Base-by-base conservation (phyloP, 2,113 vertebrate species). In the Cyprinus carpio region DNA sequence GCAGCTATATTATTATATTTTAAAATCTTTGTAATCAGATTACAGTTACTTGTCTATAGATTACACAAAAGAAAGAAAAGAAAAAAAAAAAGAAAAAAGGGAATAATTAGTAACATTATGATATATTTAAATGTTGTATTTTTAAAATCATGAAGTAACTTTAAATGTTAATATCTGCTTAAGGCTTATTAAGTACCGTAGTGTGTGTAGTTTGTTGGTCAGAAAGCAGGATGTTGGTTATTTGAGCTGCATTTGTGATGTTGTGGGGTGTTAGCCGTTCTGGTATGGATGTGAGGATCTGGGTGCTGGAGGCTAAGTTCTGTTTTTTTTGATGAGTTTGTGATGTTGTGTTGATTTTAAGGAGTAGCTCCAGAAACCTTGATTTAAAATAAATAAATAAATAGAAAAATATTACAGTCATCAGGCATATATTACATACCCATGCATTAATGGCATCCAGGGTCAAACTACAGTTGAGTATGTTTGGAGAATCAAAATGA, bases 251-350 rank as follows among this genome's bases (percentile, higher is more conserved):
- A 15, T n/a, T 69, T 65, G 83, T 84, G 27, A 91, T 88, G 56
- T 89, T 81, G 2, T 87, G 16, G 43, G 84, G 4, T 9, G 82
- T 87, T 2, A 91, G 82, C 4, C 1, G n/a, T 3, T 87, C 58
- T 2, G 87, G 86, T 46, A 51, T 85, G 13, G 89, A 90, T 6
- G 90, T 91, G 58, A 91, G 77, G 46, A 91, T 91, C 23, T 91
- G 90, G 56, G 86, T 77, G 25, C 62, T 89, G 78, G 31, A 75
- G 0, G 88, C 86, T 15, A 89, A 51, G 1, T 3, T 0, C 4
- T 13, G 5, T 15, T 83, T 40, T 1, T n/a, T n/a, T n/a, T n/a
- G n/a, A n/a, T n/a, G n/a, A n/a, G n/a, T n/a, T n/a, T n/a, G n/a
- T n/a, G n/a, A n/a, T n/a, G n/a, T n/a, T n/a, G n/a, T n/a, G n/a